A percentile compares a stretch with the other conserved stretches of the same genome.
Conservation (phyloP, 2,797 vertebrate genomes). For the Alectoris magna region DNA sequence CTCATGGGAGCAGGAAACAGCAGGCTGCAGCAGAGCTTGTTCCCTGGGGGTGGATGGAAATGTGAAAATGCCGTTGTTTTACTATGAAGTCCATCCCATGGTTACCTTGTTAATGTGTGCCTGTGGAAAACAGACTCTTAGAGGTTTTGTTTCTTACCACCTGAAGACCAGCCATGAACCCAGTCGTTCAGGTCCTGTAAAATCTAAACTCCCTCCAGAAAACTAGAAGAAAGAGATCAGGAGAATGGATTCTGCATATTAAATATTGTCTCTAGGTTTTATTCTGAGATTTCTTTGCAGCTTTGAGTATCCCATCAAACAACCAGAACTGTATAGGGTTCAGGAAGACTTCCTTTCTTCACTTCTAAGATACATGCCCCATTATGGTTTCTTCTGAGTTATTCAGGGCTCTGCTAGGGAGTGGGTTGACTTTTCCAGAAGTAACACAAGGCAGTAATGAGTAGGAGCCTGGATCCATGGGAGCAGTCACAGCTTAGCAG, state of each 20-base stretch:
- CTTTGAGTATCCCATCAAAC: neutral
- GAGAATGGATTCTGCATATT: neutral
- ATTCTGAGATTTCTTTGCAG: neutral
- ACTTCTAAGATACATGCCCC: neutral
- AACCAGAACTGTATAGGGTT: neutral
- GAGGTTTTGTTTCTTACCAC: neutral
- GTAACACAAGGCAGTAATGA: neutral
- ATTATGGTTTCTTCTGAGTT: neutral
- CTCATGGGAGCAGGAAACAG: neutral
- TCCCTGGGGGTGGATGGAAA: neutral
- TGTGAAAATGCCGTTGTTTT: slow-evolving; percentile 8
- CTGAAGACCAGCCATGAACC: neutral
- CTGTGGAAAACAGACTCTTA: neutral
- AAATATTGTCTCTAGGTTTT: neutral
- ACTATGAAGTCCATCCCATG: neutral
- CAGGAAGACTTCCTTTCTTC: neutral
- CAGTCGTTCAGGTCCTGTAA: neutral
- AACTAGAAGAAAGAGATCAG: neutral
- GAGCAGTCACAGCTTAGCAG: neutral
- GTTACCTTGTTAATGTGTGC: neutral
- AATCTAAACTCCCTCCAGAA: neutral
- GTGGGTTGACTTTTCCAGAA: neutral
- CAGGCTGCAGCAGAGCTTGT: neutral
- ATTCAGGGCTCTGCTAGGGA: neutral
- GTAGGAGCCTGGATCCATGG: neutral